phyloP scores from a whole-genome alignment of 2,797 vertebrate species.

The Chromobotia macracanthus region DNA sequence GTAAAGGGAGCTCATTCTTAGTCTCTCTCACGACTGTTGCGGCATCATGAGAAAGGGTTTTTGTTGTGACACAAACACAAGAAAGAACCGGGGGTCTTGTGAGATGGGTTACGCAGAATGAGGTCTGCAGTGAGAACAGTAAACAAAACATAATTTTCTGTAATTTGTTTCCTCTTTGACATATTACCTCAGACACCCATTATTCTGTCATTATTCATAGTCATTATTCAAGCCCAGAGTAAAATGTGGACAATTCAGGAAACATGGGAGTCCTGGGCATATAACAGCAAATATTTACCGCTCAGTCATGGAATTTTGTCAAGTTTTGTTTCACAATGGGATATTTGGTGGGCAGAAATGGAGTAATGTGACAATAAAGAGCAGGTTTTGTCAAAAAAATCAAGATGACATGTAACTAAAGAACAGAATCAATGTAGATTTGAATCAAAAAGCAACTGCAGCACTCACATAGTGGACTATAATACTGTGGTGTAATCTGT shows the following conservation, averaged over 20 bases:
- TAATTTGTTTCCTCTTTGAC: constrained; percentile 16
- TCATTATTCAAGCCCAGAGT: constrained; percentile 5
- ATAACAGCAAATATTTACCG: background rate
- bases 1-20: constrained; percentile 19
- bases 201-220: no score
- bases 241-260: background rate
- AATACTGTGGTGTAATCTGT: constrained; percentile 29
- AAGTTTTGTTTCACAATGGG: background rate
- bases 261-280: background rate
- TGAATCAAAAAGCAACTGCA: constrained; percentile 23
- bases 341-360: background rate
- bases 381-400: no score
- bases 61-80: background rate
- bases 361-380: no score
- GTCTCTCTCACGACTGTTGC: background rate
- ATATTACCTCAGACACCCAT: constrained; percentile 5
- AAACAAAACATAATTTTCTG: constrained; percentile 3
- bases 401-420: no score
- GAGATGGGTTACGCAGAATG: background rate
- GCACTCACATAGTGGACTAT: constrained; percentile 19
- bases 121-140: background rate
- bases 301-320: background rate
- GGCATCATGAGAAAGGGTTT: background rate
- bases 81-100: background rate
- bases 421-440: no score